These are phyloP conservation scores for Poecile montanus DNA, from an alignment of 2,797 vertebrate species.

Conservation along the genomic window DNA sequence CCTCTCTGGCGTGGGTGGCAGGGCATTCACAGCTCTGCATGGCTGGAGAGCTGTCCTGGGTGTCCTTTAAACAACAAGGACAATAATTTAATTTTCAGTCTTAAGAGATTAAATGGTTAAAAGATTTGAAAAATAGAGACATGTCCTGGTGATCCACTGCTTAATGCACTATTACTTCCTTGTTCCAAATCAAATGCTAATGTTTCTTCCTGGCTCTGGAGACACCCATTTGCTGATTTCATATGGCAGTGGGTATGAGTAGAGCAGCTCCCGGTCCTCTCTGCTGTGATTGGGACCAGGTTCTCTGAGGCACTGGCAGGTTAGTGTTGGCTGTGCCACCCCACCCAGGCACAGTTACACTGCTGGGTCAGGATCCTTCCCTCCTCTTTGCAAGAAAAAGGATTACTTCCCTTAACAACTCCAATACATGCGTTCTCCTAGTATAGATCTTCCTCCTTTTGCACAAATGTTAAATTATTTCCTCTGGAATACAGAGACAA, in stretches of 20 bases:
- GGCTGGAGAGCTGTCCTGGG: not conserved
- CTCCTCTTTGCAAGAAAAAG: not conserved
- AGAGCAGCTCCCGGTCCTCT: not conserved
- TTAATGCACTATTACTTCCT: not conserved
- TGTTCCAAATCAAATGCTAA: not conserved
- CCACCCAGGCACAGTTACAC: not conserved
- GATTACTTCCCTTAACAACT: not conserved
- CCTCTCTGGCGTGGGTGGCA: not conserved
- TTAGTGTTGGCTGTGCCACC: not conserved
- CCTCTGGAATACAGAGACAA: not conserved
- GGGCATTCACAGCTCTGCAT: not conserved
- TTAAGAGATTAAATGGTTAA: not conserved
- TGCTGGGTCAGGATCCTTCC: not conserved
- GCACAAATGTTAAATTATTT: not conserved
- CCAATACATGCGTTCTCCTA: fast-evolving
- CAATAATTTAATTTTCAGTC: not conserved
- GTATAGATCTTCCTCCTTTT: not conserved
- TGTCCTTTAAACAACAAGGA: not conserved
- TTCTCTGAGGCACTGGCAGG: not conserved
- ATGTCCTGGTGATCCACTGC: not conserved
- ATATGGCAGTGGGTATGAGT: not conserved
- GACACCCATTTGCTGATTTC: not conserved
- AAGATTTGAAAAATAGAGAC: not conserved
- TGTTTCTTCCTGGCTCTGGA: not conserved
- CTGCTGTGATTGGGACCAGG: too few species aligned